Evolutionary conservation across 2,797 vertebrate genomes (phyloP).

Genomic region (Echeneis naucrates): DNA sequence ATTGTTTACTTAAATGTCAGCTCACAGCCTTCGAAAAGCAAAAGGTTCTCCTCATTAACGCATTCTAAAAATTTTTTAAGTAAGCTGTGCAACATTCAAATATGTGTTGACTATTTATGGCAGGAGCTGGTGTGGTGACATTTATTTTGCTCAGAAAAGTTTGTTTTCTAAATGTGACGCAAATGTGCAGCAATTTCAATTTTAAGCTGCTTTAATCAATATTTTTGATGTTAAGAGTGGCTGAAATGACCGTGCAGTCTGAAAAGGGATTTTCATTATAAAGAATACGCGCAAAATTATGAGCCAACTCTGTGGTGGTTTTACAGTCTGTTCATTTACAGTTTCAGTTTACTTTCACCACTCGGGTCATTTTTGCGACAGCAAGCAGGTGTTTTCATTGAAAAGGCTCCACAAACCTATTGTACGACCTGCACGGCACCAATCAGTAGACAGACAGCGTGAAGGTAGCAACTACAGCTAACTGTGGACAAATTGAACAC

Average conservation of each 20-base stretch:
- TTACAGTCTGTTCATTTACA: not conserved
- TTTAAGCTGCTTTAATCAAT: constrained; percentile 1
- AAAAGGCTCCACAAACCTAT: not conserved
- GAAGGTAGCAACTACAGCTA: not conserved
- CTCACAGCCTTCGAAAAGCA: not conserved
- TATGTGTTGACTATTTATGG: not conserved
- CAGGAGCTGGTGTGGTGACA: not conserved
- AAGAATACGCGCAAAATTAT: not conserved
- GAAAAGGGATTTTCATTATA: not conserved
- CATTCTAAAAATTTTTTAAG: not conserved
- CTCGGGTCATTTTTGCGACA: not conserved
- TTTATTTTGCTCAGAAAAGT: fast-evolving
- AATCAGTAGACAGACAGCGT: not conserved
- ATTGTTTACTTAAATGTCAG: constrained; percentile 17
- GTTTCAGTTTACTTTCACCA: not conserved
- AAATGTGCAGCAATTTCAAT: not conserved
- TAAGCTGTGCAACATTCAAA: not conserved
- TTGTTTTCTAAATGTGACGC: not conserved
- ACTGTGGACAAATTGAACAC: not conserved
- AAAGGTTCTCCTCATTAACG: not conserved
- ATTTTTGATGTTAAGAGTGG: not conserved
- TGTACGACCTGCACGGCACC: not conserved
- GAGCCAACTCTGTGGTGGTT: not conserved
- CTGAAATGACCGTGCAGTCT: not conserved
- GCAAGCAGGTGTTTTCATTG: not conserved